Evolutionary conservation across 2,797 vertebrate genomes (phyloP).

Genomic region (Lerista edwardsae): DNA sequence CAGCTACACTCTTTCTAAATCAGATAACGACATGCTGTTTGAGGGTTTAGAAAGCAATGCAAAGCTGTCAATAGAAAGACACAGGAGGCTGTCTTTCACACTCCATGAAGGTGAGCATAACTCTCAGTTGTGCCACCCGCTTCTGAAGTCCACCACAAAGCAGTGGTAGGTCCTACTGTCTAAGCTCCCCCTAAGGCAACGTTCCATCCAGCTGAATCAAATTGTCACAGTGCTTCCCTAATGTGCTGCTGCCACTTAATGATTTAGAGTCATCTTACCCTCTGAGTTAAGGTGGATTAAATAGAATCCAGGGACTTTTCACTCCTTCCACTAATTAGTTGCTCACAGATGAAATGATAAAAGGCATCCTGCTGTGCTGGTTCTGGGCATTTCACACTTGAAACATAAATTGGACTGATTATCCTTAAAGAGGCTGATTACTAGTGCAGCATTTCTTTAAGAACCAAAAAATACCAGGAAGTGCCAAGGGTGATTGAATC

Average conservation of each 20-base stretch:
- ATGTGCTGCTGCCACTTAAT: constrained; percentile 60
- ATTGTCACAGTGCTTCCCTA: constrained; percentile 55
- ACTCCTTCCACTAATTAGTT: constrained; percentile 64
- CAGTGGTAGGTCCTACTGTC: constrained; percentile 35
- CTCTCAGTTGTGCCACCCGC: constrained; percentile 8
- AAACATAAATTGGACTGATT: constrained; percentile 66
- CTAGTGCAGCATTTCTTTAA: constrained; percentile 46
- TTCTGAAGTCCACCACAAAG: constrained; percentile 39
- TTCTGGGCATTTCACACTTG: constrained; percentile 66
- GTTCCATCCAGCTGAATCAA: constrained; percentile 58
- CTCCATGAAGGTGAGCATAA: constrained; percentile 39
- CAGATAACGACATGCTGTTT: neutral
- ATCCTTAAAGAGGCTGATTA: constrained; percentile 37
- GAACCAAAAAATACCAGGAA: constrained; percentile 41
- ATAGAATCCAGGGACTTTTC: constrained; percentile 56
- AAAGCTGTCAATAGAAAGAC: neutral
- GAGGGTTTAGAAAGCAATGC: constrained; percentile 26
- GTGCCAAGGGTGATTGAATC: constrained; percentile 41
- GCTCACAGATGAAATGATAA: constrained; percentile 65
- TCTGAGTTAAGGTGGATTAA: constrained; percentile 63
- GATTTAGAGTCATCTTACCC: constrained; percentile 57
- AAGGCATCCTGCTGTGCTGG: constrained; percentile 51
- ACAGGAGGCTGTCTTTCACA: neutral
- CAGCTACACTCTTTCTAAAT: no score
- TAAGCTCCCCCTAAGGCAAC: constrained; percentile 20